Base-by-base conservation (phyloP, 2,797 vertebrate species). In the Galaxias olidus region DNA sequence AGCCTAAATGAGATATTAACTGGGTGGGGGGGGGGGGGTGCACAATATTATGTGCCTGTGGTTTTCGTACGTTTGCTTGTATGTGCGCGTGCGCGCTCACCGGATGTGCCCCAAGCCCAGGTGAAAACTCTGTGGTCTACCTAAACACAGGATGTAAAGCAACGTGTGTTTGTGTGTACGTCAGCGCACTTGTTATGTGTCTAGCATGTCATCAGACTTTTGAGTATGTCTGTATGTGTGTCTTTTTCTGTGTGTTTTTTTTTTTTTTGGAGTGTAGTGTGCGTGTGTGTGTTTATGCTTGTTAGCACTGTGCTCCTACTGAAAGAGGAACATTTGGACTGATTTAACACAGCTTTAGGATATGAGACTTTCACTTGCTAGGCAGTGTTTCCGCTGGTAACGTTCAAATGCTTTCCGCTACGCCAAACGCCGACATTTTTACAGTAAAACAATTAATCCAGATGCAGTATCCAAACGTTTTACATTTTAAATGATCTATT, bases 321-420 rank as follows among this genome's bases (percentile, higher is more conserved):
- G 88, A 93, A 93, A 92, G 79, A 87, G 90, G 91, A 94, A 92
- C 90, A 66, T 68, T 78, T 69, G 88, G 78, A 77, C 86, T 74
- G 68, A 79, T 64, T 73, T 87, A 86, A 82, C 74, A 80, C 86
- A 87, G 66, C 72, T 88, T 58, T 80, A 86, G 84, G 91, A 94
- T 93, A 89, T 85, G 87, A 85, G 81, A 88, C 88, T 93, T 92
- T 92, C 89, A 87, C 87, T 89, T 76, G 87, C 86, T 54, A n/a
- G 83, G 78, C 72, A 78, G 30, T 30, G 30, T 30, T 30, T 30
- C 30, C 30, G 30, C 6, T 6, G 30, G 30, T 30, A 30, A 30
- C 30, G 30, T 2, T 6, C 2, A 30, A 30, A 30, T 30, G 6
- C 6, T 30, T 30, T 30, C 30, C 30, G 30, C 30, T 6, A 30